A percentile compares a stretch with the other conserved stretches of the same genome.
Evolutionary conservation across 1,140 invertebrate species (phyloP).

Genomic region (Papilio polyxenes): DNA sequence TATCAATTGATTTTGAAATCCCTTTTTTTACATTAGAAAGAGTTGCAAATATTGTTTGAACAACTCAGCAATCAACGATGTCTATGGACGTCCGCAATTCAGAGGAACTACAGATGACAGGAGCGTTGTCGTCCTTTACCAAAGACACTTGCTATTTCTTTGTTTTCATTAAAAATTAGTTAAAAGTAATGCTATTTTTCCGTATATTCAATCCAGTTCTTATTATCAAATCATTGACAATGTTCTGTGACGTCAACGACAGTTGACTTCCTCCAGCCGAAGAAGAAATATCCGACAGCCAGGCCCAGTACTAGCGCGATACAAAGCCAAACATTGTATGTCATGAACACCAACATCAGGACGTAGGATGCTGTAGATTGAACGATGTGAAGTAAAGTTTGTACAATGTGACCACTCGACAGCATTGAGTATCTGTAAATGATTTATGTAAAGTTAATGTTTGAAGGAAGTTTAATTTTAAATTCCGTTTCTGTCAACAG

Average conservation of each 20-base stretch:
- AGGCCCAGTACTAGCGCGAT: slow-evolving; percentile 94
- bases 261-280: slow-evolving; percentile 95
- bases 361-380: slow-evolving; percentile 96
- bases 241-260: slow-evolving; percentile 96
- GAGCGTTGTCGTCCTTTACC: too few relatives aligned
- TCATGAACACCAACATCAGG: slow-evolving; percentile 99
- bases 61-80: too few relatives aligned
- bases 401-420: slow-evolving; percentile 89
- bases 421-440: slow-evolving; percentile 88
- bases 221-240: slow-evolving; percentile 85
- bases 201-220: slow-evolving; percentile 23
- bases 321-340: slow-evolving; percentile 97
- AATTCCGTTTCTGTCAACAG: not conserved
- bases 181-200: slow-evolving; percentile 37
- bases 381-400: slow-evolving; percentile 93
- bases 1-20: too few relatives aligned
- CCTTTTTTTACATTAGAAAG: not conserved
- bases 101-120: too few relatives aligned
- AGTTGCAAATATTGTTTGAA: too few relatives aligned
- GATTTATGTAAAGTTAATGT: not conserved
- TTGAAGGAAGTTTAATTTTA: not conserved
- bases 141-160: too few relatives aligned
- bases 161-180: not conserved
- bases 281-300: slow-evolving; percentile 94
- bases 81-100: too few relatives aligned